Conservation (phyloP, 2,797 vertebrate genomes). For the Graptemys geographica region DNA sequence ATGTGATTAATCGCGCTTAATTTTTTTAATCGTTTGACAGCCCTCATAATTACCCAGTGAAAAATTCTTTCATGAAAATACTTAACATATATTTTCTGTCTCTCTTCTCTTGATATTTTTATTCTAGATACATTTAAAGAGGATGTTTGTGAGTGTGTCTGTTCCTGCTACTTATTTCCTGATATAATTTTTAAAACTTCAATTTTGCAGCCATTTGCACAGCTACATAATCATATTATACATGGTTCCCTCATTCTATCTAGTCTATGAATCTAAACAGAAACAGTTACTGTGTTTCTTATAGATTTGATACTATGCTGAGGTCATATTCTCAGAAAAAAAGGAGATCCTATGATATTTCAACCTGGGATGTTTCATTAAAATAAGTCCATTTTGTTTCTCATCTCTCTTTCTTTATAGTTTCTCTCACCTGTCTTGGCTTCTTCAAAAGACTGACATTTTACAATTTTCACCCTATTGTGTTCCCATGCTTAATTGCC, state of each 20-base stretch:
- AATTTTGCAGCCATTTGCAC: neutral
- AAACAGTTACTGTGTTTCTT: neutral
- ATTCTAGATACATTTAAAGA: neutral
- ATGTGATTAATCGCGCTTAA: too few relatives aligned
- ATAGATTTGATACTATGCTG: neutral
- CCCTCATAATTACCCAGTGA: neutral
- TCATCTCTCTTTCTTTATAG: neutral
- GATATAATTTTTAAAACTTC: neutral
- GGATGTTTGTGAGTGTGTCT: neutral
- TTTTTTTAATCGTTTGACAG: too few relatives aligned
- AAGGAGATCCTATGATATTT: neutral
- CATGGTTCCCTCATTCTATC: neutral
- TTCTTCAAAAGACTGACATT: neutral
- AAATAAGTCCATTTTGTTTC: accelerated
- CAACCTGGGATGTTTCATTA: neutral
- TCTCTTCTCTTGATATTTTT: neutral
- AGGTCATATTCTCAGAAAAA: neutral
- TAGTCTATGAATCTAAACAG: neutral
- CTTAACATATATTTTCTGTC: neutral
- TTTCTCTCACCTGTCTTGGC: accelerated
- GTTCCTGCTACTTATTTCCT: neutral
- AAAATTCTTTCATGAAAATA: neutral
- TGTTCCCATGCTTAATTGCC: neutral
- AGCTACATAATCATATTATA: neutral
- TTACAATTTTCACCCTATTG: neutral